Evolutionary conservation across 2,888 invertebrate genomes (phyloP).

Genomic region (Xestia xanthographa): DNA sequence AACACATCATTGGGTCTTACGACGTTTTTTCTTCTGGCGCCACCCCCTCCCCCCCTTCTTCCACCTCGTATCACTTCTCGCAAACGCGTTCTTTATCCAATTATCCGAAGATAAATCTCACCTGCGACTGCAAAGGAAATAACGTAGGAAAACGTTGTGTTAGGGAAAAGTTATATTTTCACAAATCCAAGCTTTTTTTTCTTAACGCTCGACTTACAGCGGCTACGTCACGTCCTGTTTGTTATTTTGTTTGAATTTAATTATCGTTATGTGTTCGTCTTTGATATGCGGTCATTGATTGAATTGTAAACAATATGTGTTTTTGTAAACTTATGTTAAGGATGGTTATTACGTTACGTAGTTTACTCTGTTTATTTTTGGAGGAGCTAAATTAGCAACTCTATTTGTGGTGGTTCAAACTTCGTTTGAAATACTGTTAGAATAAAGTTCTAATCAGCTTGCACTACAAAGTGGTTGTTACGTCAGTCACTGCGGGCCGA

Average conservation of each 20-base stretch:
- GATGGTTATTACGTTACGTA: too few relatives aligned
- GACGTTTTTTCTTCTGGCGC: constrained; percentile 68
- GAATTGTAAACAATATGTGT: constrained; percentile 21
- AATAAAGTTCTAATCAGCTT: too few relatives aligned
- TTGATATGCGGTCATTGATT: constrained; percentile 24
- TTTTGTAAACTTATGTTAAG: constrained; percentile 14
- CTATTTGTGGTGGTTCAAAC: too few relatives aligned
- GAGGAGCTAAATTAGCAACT: too few relatives aligned
- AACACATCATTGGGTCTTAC: constrained; percentile 77
- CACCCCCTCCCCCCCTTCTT: constrained; percentile 74
- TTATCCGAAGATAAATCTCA: constrained; percentile 91
- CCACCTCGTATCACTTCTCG: constrained; percentile 88
- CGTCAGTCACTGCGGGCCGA: too few relatives aligned
- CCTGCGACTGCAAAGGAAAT: constrained; percentile 89
- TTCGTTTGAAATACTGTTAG: too few relatives aligned
- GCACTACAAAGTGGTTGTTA: too few relatives aligned
- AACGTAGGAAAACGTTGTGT: constrained; percentile 84
- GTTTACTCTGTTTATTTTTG: too few relatives aligned
- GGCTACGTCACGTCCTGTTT: constrained; percentile 71
- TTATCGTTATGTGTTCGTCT: constrained; percentile 60
- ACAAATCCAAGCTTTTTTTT: constrained; percentile 80
- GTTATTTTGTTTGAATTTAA: constrained; percentile 73
- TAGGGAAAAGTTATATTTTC: constrained; percentile 83
- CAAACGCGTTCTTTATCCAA: constrained; percentile 90
- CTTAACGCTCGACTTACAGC: constrained; percentile 79